phyloP scores from a whole-genome alignment of 2,113 vertebrate species.

The Rhinopomastus cyanomelas region DNA sequence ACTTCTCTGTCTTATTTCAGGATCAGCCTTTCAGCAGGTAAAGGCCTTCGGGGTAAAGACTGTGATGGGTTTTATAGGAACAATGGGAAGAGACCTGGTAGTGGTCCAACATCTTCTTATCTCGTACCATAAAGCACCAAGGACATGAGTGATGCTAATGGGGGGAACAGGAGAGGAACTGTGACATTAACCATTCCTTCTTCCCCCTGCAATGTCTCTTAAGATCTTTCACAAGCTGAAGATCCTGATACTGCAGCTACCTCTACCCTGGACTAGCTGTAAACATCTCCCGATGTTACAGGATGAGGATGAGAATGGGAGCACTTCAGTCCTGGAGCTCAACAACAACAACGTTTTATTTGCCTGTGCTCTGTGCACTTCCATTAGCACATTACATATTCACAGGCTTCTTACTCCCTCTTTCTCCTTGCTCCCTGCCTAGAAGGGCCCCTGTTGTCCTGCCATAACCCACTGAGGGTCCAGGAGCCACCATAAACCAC shows the following conservation, averaged over 20 bases:
- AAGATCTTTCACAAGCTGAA: neutral
- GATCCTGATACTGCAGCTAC: neutral
- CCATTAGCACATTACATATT: neutral
- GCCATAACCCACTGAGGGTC: neutral
- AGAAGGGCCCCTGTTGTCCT: neutral
- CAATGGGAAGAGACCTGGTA: neutral
- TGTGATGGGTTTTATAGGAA: neutral
- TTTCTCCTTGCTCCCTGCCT: neutral
- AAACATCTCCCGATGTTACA: neutral
- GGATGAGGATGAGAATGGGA: neutral
- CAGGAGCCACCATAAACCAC: neutral
- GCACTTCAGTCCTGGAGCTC: neutral
- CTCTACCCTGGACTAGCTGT: neutral
- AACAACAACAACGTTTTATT: neutral
- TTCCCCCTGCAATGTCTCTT: neutral
- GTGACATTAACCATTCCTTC: neutral
- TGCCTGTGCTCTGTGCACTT: neutral
- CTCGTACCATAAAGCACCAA: neutral
- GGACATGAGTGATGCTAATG: neutral
- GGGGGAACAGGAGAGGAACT: neutral
- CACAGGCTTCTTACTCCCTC: neutral
- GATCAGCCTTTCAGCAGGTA: neutral
- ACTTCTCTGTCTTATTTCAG: neutral
- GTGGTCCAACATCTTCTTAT: neutral
- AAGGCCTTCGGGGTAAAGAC: neutral